Conservation (phyloP, 2,888 invertebrate genomes). For the Amiota minor region DNA sequence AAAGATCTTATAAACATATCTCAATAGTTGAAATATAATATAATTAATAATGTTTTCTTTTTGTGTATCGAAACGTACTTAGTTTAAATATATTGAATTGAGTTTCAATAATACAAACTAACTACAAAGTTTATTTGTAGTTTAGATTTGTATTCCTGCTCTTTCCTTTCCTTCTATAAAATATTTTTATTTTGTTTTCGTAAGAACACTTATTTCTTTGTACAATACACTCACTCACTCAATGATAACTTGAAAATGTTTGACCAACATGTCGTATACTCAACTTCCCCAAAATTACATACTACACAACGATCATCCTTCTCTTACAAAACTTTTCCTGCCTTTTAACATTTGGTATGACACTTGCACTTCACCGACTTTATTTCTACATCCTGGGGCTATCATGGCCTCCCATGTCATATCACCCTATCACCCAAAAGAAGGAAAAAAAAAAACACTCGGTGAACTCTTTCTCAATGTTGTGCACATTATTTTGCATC, state of each 20-base stretch:
- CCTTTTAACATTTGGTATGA: background rate
- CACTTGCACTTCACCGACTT: too few relatives aligned
- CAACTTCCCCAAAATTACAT: constrained; percentile 52
- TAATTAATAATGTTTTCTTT: too few relatives aligned
- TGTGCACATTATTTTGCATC: constrained; percentile 38
- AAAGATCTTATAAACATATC: too few relatives aligned
- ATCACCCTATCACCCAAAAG: background rate
- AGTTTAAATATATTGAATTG: too few relatives aligned
- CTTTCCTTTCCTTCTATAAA: background rate
- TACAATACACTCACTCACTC: too few relatives aligned
- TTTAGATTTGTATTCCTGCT: background rate
- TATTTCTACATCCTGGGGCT: too few relatives aligned
- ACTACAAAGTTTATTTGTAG: background rate
- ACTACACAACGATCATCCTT: constrained; percentile 52
- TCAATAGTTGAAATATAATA: too few relatives aligned
- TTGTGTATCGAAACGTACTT: too few relatives aligned
- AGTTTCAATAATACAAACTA: too few relatives aligned
- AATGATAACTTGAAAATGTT: constrained; percentile 47
- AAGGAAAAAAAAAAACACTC: background rate
- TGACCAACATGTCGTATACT: constrained; percentile 65
- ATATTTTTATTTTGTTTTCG: background rate
- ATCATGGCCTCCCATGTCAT: too few relatives aligned
- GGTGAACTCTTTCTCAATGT: constrained; percentile 11
- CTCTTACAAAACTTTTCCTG: background rate
- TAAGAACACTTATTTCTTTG: too few relatives aligned